Conservation (phyloP, 2,113 vertebrate genomes). For the Gallinago paraguaiae region DNA sequence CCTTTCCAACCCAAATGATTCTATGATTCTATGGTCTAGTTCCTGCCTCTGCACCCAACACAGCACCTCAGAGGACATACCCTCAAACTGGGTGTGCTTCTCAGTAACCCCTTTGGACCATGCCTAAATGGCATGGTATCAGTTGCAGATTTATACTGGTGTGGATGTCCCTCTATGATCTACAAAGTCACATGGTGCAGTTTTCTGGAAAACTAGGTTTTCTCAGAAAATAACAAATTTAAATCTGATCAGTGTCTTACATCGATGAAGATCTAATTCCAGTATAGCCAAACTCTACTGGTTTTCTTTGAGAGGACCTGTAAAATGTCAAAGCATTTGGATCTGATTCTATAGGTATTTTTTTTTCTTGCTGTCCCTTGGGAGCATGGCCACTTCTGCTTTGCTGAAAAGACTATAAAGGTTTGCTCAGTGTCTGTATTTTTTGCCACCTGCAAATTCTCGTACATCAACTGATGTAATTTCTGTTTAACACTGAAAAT, state of each 20-base stretch:
- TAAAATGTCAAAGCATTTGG: neutral
- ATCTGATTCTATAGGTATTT: neutral
- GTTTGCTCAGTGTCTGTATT: neutral
- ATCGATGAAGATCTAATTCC: neutral
- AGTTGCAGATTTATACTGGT: neutral
- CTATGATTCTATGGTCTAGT: no score
- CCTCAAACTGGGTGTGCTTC: fast-evolving
- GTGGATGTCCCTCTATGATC: neutral
- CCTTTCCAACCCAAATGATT: no score
- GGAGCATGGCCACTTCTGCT: fast-evolving
- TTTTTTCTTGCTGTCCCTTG: neutral
- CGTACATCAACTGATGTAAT: neutral
- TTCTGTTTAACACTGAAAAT: neutral
- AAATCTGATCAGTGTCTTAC: neutral
- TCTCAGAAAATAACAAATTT: neutral
- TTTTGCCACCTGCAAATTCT: neutral
- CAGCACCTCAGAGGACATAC: neutral
- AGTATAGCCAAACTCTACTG: neutral
- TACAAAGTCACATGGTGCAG: neutral
- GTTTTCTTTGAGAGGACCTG: neutral
- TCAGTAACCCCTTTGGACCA: fast-evolving
- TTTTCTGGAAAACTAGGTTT: neutral
- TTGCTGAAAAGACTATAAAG: neutral
- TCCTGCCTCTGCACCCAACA: neutral
- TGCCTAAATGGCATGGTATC: neutral